Conservation (phyloP, 2,113 vertebrate species). For the Sinosuthora webbiana region DNA sequence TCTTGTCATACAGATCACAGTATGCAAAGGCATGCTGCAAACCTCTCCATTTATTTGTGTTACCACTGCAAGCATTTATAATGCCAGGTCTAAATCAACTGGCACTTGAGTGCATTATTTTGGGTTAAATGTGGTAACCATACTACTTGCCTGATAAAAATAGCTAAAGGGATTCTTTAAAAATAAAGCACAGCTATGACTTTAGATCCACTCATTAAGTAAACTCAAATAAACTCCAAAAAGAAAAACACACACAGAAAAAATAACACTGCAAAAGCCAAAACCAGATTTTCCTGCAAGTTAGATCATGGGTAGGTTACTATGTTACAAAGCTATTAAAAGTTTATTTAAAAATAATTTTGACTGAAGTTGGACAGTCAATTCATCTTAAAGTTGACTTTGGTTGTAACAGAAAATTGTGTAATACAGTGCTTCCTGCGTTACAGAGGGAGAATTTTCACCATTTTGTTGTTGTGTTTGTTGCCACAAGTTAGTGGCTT, state of each 20-base stretch:
- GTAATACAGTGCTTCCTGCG: not conserved
- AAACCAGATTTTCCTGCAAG: constrained; percentile 40
- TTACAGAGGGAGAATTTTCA: not conserved
- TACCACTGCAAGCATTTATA: not conserved
- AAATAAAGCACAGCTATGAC: not conserved
- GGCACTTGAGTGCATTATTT: not conserved
- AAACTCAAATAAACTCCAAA: constrained; percentile 44
- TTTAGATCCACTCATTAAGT: constrained; percentile 12
- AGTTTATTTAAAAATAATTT: constrained; percentile 33
- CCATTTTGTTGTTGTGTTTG: not conserved
- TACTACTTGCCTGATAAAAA: constrained; percentile 11
- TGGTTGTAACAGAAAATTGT: constrained; percentile 1
- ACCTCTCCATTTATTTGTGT: not conserved
- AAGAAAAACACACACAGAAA: constrained; percentile 36
- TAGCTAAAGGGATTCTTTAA: constrained; percentile 10
- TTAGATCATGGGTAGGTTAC: constrained; percentile 39
- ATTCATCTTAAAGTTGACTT: constrained; percentile 56
- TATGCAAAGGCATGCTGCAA: not conserved
- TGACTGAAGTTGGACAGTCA: constrained; percentile 41
- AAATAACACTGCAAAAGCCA: constrained; percentile 50
- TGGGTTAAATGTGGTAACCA: not conserved
- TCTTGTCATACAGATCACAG: not conserved
- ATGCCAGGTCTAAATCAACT: not conserved
- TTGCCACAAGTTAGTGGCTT: not conserved
- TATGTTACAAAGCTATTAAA: constrained; percentile 37